phyloP scores from a whole-genome alignment of 2,797 vertebrate genomes.

The Craterocephalus amniculus region DNA sequence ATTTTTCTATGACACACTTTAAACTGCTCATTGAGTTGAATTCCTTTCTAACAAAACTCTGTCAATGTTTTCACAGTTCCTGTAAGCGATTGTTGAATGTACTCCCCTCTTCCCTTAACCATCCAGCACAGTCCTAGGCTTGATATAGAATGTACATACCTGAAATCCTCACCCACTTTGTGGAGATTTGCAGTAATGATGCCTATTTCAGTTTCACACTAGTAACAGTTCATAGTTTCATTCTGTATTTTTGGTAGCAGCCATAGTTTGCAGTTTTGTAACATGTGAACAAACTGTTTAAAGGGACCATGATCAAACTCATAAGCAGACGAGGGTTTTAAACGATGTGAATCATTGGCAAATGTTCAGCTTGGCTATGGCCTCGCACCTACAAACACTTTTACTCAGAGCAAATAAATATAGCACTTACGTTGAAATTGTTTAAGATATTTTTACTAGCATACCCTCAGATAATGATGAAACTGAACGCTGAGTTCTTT shows the following conservation, averaged over 20 bases:
- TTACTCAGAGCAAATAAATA: slow-evolving; percentile 59
- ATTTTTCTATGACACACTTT: slow-evolving; percentile 63
- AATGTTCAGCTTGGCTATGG: slow-evolving; percentile 30
- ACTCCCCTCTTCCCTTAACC: slow-evolving; percentile 58
- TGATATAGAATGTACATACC: slow-evolving; percentile 76
- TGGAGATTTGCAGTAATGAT: slow-evolving; percentile 56
- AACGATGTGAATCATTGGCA: slow-evolving; percentile 40
- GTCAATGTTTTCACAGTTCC: slow-evolving; percentile 54
- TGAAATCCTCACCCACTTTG: slow-evolving; percentile 52
- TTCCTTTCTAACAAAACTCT: slow-evolving; percentile 54
- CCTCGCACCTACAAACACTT: slow-evolving; percentile 50
- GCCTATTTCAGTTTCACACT: slow-evolving; percentile 48
- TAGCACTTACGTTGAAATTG: slow-evolving; percentile 65
- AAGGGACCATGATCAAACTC: slow-evolving; percentile 85
- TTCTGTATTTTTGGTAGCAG: slow-evolving; percentile 49
- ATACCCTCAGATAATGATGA: slow-evolving; percentile 61
- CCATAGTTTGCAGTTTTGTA: slow-evolving; percentile 74
- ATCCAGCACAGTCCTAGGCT: slow-evolving; percentile 66
- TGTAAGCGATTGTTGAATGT: slow-evolving; percentile 79
- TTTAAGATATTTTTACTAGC: slow-evolving; percentile 60
- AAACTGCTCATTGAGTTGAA: slow-evolving; percentile 54
- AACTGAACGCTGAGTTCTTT: slow-evolving; percentile 62
- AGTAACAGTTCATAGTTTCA: slow-evolving; percentile 41
- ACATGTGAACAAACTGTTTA: slow-evolving; percentile 78
- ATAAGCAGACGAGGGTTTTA: slow-evolving; percentile 44